Evolutionary conservation across 2,113 vertebrate species (phyloP).

Genomic region (Elephas maximus): DNA sequence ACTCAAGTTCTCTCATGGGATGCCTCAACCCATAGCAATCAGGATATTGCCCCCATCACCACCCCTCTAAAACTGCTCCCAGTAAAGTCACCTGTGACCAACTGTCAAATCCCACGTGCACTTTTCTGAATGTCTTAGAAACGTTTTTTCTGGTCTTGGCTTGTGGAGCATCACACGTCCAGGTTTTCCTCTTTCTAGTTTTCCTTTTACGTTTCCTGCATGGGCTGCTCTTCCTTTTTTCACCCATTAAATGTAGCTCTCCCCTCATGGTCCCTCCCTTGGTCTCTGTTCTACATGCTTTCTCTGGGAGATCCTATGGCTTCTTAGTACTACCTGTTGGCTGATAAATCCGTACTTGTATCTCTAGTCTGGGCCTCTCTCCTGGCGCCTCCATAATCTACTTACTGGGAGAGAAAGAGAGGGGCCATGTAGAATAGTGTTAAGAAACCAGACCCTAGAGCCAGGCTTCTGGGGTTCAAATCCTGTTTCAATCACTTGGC

Average conservation of each 20-base stretch:
- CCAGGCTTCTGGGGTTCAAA: not conserved
- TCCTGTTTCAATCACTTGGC: not conserved
- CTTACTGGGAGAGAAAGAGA: not conserved
- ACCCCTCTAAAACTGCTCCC: not conserved
- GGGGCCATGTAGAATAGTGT: not conserved
- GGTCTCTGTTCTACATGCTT: not conserved
- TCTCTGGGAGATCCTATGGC: not conserved
- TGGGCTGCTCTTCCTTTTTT: not conserved
- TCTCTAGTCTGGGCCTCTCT: not conserved
- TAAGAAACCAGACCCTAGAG: not conserved
- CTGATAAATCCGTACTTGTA: not conserved
- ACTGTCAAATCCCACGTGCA: not conserved
- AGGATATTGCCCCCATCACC: not conserved
- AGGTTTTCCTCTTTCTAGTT: constrained; percentile 31
- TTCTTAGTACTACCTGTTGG: not conserved
- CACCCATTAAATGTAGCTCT: not conserved
- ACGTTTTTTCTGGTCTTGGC: not conserved
- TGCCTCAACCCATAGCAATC: not conserved
- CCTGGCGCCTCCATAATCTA: not conserved
- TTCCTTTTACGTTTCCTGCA: not conserved
- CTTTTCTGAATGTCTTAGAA: constrained; percentile 20
- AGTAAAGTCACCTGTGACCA: not conserved
- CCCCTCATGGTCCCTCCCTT: not conserved
- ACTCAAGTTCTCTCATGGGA: not conserved
- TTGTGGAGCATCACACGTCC: not conserved